phyloP scores from a whole-genome alignment of 1,140 invertebrate genomes.

The Papilio polytes region DNA sequence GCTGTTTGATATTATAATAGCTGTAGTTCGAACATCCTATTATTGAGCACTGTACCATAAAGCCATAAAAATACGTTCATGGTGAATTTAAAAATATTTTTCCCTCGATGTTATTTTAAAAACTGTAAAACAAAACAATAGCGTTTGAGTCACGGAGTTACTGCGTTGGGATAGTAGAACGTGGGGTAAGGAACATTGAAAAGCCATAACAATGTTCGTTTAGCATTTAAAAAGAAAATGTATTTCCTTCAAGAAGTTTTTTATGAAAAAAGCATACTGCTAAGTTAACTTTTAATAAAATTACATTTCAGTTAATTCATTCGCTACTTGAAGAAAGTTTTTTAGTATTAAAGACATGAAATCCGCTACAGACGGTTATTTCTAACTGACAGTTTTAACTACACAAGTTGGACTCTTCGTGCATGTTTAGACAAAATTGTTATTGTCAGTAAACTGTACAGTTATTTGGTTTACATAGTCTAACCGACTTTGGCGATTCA shows the following conservation, averaged over 20 bases:
- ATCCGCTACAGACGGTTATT: too few relatives aligned
- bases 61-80: not conserved
- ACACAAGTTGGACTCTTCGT: too few relatives aligned
- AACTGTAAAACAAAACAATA: not conserved
- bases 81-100: not conserved
- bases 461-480: too few relatives aligned
- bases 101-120: not conserved
- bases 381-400: too few relatives aligned
- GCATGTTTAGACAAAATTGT: too few relatives aligned
- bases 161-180: not conserved
- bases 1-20: not conserved
- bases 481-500: too few relatives aligned
- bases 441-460: too few relatives aligned
- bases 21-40: not conserved
- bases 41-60: not conserved
- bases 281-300: not conserved
- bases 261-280: not conserved
- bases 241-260: conserved; percentile 19
- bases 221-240: conserved; percentile 18
- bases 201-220: conserved; percentile 12
- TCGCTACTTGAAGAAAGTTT: not conserved
- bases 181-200: not conserved
- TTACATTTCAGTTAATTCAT: not conserved
- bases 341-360: too few relatives aligned
- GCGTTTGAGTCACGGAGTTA: not conserved